These are phyloP conservation scores for Pan paniscus DNA, from an alignment of 2,113 vertebrate genomes.

Conservation along the genomic window DNA sequence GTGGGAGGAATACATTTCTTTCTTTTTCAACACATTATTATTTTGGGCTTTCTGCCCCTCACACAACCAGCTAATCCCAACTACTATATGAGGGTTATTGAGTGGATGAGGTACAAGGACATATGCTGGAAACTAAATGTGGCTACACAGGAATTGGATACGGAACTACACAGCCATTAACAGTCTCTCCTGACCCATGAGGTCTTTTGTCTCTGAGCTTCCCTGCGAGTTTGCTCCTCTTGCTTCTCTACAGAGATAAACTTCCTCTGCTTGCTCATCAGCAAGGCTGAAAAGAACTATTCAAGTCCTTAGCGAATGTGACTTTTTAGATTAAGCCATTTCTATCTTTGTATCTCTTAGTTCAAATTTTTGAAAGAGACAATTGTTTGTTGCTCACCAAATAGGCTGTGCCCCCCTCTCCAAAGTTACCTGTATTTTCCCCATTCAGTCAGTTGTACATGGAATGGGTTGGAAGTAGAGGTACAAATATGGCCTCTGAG, in stretches of 20 bases:
- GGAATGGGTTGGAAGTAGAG: not conserved
- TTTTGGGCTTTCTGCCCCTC: not conserved
- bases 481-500: not conserved
- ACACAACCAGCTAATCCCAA: not conserved
- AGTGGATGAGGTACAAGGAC: not conserved
- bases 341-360: not conserved
- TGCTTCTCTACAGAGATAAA: not conserved
- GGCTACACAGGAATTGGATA: not conserved
- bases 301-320: not conserved
- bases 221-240: not conserved
- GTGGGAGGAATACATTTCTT: not conserved
- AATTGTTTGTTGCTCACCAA: not conserved
- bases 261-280: not conserved
- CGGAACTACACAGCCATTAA: not conserved
- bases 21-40: not conserved
- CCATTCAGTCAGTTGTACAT: not conserved
- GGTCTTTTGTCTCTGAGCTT: not conserved
- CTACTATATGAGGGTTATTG: not conserved
- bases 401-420: not conserved
- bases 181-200: not conserved
- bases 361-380: slow-evolving; percentile 24
- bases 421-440: not conserved
- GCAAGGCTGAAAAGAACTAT: not conserved
- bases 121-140: not conserved
- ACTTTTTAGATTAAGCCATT: slow-evolving; percentile 4